Percentiles rank a stretch among this genome's conserved stretches.
phyloP scores from a whole-genome alignment of 2,888 invertebrate species.

The Allygus modestus region DNA sequence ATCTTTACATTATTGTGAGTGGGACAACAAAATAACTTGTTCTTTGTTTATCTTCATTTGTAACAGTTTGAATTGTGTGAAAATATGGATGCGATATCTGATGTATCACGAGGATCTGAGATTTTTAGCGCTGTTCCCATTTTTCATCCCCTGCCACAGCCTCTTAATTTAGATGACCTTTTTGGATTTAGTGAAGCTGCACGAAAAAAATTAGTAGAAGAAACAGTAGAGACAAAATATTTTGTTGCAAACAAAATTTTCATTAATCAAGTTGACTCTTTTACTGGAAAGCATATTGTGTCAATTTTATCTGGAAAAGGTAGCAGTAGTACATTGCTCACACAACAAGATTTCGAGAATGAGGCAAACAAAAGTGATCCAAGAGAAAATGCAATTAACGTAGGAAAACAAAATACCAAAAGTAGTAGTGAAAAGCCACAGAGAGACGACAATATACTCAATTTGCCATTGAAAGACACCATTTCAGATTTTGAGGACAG shows the following conservation, averaged over 20 bases:
- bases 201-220: constrained; percentile 4
- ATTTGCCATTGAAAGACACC: not conserved
- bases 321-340: not conserved
- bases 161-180: constrained; percentile 6
- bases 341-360: not conserved
- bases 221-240: not conserved
- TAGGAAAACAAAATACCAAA: not conserved
- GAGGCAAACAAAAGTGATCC: not conserved
- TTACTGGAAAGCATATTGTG: constrained; percentile 21
- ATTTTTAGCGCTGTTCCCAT: constrained; percentile 1
- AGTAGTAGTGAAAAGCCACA: not conserved
- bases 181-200: constrained; percentile 13
- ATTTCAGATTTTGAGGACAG: not conserved
- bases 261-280: constrained; percentile 7
- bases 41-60: no score
- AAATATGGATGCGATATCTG: constrained; percentile 22
- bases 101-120: constrained; percentile 29
- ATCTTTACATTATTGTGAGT: no score
- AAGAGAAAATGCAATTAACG: not conserved
- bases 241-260: constrained; percentile 10
- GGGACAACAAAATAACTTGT: no score
- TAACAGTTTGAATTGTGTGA: not conserved
- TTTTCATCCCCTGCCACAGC: not conserved
- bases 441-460: not conserved
- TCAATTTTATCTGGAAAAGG: not conserved